phyloP scores from a whole-genome alignment of 2,888 invertebrate species.

The Sesia bembeciformis region DNA sequence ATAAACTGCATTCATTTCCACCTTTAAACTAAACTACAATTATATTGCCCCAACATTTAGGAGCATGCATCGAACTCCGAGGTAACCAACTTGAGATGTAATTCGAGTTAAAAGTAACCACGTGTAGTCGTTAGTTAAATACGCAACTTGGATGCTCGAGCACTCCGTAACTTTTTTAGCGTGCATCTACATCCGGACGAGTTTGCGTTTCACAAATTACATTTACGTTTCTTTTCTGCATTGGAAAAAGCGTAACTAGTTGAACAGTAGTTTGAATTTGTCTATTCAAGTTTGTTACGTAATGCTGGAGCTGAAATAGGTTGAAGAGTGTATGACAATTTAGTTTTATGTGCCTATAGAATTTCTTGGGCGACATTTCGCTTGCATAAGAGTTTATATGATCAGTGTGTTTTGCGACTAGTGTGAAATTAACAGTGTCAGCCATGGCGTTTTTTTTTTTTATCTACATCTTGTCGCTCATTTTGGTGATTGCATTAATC shows the following conservation, averaged over 20 bases:
- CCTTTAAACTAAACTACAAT: too few species aligned
- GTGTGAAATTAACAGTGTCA: too few species aligned
- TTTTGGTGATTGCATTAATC: too few species aligned
- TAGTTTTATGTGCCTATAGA: too few species aligned
- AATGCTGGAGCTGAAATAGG: background rate
- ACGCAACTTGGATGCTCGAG: background rate
- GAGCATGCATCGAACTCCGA: background rate
- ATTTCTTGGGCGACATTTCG: too few species aligned
- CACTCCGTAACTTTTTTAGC: background rate
- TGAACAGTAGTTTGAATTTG: background rate
- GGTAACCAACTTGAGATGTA: background rate
- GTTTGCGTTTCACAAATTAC: constrained; percentile 24
- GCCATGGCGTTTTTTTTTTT: too few species aligned
- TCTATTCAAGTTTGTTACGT: background rate
- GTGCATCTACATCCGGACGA: constrained; percentile 1
- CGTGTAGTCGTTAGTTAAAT: background rate
- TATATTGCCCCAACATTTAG: too few species aligned
- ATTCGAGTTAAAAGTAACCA: background rate
- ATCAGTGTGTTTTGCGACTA: too few species aligned
- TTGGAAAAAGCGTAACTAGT: constrained; percentile 26
- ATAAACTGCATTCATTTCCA: too few species aligned
- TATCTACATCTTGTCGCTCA: too few species aligned
- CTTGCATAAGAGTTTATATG: too few species aligned
- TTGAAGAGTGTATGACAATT: background rate
- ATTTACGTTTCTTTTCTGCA: constrained; percentile 24